These are phyloP conservation scores for Enoplosus armatus DNA, from an alignment of 2,797 vertebrate species.

Conservation along the genomic window DNA sequence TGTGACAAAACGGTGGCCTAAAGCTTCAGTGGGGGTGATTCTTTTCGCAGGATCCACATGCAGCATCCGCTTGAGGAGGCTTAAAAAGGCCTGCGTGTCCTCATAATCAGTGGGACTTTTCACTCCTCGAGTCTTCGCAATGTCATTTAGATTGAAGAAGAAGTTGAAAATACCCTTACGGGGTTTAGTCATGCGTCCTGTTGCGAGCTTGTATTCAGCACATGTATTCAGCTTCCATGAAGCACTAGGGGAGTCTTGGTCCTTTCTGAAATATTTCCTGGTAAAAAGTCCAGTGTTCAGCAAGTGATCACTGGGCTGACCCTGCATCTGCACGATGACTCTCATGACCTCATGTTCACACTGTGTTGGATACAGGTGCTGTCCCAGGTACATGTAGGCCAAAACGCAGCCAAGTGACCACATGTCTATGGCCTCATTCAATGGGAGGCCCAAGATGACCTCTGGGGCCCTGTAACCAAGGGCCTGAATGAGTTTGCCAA, in stretches of 20 bases:
- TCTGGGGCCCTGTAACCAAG: conserved; percentile 36
- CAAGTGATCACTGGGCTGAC: not conserved
- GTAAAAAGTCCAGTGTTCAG: not conserved
- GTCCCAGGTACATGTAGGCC: not conserved
- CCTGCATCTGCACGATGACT: not conserved
- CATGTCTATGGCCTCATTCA: conserved; percentile 36
- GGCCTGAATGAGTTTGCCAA: fast-evolving
- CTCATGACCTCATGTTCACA: not conserved
- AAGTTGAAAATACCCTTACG: no score
- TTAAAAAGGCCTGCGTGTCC: conserved; percentile 19
- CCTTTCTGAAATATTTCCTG: no score
- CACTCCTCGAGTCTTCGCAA: fast-evolving
- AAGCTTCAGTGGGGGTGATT: no score
- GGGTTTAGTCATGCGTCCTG: no score
- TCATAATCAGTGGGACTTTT: fast-evolving
- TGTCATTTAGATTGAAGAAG: not conserved
- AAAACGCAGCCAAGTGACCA: conserved; percentile 46
- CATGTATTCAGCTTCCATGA: no score
- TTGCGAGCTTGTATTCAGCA: no score
- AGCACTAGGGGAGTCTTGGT: no score
- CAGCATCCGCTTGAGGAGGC: conserved; percentile 22
- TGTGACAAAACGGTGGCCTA: conserved; percentile 19
- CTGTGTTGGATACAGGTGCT: fast-evolving
- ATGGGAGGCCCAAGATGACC: conserved; percentile 32
- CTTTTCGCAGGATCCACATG: not conserved